Conservation (phyloP, 2,113 vertebrate genomes). For the Dolichallabes microphthalmus region DNA sequence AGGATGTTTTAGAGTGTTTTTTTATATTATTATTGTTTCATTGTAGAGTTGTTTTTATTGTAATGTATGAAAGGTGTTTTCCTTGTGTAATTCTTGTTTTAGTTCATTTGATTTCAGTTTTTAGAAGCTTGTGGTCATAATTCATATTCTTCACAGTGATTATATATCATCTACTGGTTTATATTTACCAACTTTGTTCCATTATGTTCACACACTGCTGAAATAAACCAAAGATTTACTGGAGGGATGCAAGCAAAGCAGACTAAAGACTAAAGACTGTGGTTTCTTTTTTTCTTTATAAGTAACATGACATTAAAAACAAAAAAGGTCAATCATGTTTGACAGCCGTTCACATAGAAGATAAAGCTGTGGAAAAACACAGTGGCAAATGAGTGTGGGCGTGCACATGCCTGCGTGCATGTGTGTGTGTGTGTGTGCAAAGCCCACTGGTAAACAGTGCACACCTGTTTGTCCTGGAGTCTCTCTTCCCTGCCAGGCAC, state of each 20-base stretch:
- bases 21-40: neutral
- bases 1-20: neutral
- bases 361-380: slow-evolving; percentile 45
- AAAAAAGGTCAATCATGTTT: neutral
- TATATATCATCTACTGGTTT: slow-evolving; percentile 7
- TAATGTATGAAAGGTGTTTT: neutral
- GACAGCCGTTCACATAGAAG: neutral
- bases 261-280: slow-evolving; percentile 1
- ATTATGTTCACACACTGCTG: slow-evolving; percentile 11
- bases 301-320: neutral
- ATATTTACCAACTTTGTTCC: slow-evolving; percentile 40
- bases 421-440: slow-evolving; percentile 35
- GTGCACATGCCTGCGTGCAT: slow-evolving; percentile 49
- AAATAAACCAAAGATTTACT: slow-evolving; percentile 39
- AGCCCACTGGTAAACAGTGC: slow-evolving; percentile 42
- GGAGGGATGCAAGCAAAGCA: neutral
- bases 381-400: slow-evolving; percentile 43
- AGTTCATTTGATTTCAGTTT: neutral
- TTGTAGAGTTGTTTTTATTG: neutral
- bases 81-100: neutral
- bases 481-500: slow-evolving; percentile 6
- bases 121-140: neutral
- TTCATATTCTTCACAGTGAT: slow-evolving; percentile 10
- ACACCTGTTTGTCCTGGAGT: slow-evolving; percentile 54
- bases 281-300: neutral